These are phyloP conservation scores for Temnothorax rugatulus DNA, from an alignment of 2,888 invertebrate species.

Conservation along the genomic window DNA sequence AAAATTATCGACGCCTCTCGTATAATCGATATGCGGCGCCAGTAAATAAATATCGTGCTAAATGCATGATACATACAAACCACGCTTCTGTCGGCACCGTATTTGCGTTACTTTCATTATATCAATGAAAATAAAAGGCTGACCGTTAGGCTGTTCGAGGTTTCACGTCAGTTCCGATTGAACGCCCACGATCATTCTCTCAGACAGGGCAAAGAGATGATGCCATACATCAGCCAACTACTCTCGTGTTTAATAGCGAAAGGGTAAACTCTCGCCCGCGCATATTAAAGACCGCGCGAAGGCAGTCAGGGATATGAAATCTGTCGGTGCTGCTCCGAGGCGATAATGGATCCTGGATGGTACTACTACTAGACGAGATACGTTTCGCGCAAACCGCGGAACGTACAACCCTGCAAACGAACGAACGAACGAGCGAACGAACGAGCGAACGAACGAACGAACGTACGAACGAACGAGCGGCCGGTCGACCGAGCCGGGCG, in stretches of 20 bases:
- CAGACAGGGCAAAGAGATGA: slow-evolving; percentile 28
- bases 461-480: slow-evolving; percentile 63
- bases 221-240: slow-evolving; percentile 30
- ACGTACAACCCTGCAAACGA: slow-evolving; percentile 57
- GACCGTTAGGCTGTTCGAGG: slow-evolving; percentile 12
- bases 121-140: slow-evolving; percentile 26
- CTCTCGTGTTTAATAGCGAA: slow-evolving; percentile 44
- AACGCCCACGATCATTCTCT: slow-evolving; percentile 39
- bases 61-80: background rate
- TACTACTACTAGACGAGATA: slow-evolving; percentile 50
- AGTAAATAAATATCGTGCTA: background rate
- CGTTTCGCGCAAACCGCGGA: slow-evolving; percentile 60
- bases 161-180: slow-evolving; percentile 42
- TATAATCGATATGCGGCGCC: background rate
- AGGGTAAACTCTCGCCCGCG: slow-evolving; percentile 43
- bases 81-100: background rate
- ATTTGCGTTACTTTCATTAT: slow-evolving; percentile 40
- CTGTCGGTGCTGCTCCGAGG: slow-evolving; percentile 42
- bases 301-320: slow-evolving; percentile 24
- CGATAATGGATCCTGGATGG: slow-evolving; percentile 45
- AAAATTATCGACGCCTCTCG: background rate
- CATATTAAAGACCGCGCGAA: slow-evolving; percentile 22
- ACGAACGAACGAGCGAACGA: slow-evolving; percentile 64
- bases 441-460: slow-evolving; percentile 61
- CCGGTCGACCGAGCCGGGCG: slow-evolving; percentile 57